phyloP scores from a whole-genome alignment of 2,888 invertebrate genomes.

The Apotomis betuletana region DNA sequence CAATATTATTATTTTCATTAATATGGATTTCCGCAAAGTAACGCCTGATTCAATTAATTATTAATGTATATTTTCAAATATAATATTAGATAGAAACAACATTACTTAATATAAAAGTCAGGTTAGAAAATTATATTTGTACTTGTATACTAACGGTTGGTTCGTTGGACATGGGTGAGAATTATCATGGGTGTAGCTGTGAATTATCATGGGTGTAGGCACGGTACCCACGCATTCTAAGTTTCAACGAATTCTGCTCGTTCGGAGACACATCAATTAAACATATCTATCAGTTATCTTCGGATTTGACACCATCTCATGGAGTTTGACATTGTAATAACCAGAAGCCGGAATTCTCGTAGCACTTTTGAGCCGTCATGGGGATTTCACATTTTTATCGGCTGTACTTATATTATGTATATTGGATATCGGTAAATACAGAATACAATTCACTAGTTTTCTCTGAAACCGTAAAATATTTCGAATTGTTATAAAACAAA shows the following conservation, averaged over 20 bases:
- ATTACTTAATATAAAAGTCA: not conserved
- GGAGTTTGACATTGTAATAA: not conserved
- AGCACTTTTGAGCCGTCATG: no score
- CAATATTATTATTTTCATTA: no score
- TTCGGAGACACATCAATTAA: slow-evolving; percentile 6
- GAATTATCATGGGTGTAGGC: slow-evolving; percentile 70
- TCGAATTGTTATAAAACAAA: no score
- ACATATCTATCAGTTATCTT: slow-evolving; percentile 19
- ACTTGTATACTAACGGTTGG: slow-evolving; percentile 9
- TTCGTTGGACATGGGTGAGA: slow-evolving; percentile 79
- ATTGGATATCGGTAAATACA: no score
- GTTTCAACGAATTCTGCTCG: not conserved
- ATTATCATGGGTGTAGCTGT: slow-evolving; percentile 83
- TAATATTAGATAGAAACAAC: not conserved
- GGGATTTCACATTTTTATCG: no score
- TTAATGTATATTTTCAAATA: slow-evolving; percentile 2
- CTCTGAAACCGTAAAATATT: no score
- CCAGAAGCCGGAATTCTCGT: no score
- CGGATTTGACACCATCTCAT: not conserved
- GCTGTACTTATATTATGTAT: no score
- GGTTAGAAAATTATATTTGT: slow-evolving; percentile 6
- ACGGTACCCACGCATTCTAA: not conserved
- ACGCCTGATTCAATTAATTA: no score
- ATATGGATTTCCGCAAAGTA: no score
- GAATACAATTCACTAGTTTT: no score